Conservation (phyloP, 2,888 invertebrate genomes). For the Aplocera efformata region DNA sequence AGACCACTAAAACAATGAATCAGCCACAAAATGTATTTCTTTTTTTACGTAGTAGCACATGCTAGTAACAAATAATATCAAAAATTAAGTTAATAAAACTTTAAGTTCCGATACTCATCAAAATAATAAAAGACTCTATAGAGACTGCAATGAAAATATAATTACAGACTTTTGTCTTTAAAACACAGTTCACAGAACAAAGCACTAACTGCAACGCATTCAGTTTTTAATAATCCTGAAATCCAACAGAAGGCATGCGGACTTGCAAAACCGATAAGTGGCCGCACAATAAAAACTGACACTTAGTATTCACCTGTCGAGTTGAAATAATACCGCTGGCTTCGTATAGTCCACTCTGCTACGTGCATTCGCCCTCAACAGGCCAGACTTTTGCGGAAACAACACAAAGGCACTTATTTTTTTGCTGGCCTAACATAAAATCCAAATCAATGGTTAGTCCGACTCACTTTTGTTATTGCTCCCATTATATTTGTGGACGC, state of each 20-base stretch:
- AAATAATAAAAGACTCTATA: no score
- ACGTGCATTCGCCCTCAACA: slow-evolving; percentile 54
- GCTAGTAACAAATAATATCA: no score
- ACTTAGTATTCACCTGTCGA: slow-evolving; percentile 69
- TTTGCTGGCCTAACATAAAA: slow-evolving; percentile 62
- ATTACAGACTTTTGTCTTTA: no score
- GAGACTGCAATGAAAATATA: no score
- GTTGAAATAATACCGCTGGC: slow-evolving; percentile 59
- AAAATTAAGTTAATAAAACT: no score
- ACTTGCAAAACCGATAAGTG: slow-evolving; percentile 38
- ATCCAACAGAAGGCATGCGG: slow-evolving; percentile 14
- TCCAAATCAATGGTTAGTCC: slow-evolving; percentile 77
- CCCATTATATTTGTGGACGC: slow-evolving; percentile 61
- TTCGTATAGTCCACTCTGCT: slow-evolving; percentile 42
- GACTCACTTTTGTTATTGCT: slow-evolving; percentile 74
- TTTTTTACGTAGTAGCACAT: no score
- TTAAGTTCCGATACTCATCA: no score
- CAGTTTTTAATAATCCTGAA: slow-evolving; percentile 2
- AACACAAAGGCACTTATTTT: slow-evolving; percentile 67
- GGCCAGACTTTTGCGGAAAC: slow-evolving; percentile 63
- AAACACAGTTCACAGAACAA: slow-evolving; percentile 3
- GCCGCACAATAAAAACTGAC: slow-evolving; percentile 47
- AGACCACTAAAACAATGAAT: no score
- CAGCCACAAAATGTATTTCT: no score
- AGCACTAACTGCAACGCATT: slow-evolving; percentile 1